Evolutionary conservation across 2,113 vertebrate genomes (phyloP).

Genomic region (Pseudorhombus dupliciocellatus): DNA sequence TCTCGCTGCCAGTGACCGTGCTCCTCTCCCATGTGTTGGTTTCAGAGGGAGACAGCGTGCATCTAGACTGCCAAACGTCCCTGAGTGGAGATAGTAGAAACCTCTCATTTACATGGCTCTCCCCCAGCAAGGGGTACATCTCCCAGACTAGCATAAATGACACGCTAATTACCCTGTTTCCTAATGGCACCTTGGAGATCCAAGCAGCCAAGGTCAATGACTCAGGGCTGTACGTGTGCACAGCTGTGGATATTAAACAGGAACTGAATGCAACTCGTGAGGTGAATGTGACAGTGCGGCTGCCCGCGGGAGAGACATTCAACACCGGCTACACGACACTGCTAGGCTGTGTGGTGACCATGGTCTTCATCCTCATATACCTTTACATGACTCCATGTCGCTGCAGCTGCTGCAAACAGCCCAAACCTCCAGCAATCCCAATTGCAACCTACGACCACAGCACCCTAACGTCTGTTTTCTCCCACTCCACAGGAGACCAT

Average conservation of each 20-base stretch:
- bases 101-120: slow-evolving; percentile 87
- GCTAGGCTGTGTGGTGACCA: slow-evolving; percentile 88
- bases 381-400: slow-evolving; percentile 91
- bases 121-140: slow-evolving; percentile 84
- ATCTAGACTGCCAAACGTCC: slow-evolving; percentile 85
- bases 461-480: slow-evolving; percentile 60
- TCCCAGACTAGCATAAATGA: slow-evolving; percentile 76
- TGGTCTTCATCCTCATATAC: slow-evolving; percentile 89
- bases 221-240: slow-evolving; percentile 90
- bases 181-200: slow-evolving; percentile 91
- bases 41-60: slow-evolving; percentile 81
- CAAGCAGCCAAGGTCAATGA: slow-evolving; percentile 80
- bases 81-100: slow-evolving; percentile 45
- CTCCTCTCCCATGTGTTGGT: slow-evolving; percentile 75
- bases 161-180: slow-evolving; percentile 81
- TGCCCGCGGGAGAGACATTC: slow-evolving; percentile 81
- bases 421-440: slow-evolving; percentile 59
- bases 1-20: slow-evolving; percentile 51
- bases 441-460: slow-evolving; percentile 48
- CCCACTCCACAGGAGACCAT: slow-evolving; percentile 56
- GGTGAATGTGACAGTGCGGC: slow-evolving; percentile 87
- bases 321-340: slow-evolving; percentile 93
- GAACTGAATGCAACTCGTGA: slow-evolving; percentile 87
- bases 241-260: slow-evolving; percentile 81
- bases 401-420: slow-evolving; percentile 84